Evolutionary conservation across 2,888 invertebrate genomes (phyloP), one percentile per base, ranked within the genome.

Genomic region (Meganola albula): DNA sequence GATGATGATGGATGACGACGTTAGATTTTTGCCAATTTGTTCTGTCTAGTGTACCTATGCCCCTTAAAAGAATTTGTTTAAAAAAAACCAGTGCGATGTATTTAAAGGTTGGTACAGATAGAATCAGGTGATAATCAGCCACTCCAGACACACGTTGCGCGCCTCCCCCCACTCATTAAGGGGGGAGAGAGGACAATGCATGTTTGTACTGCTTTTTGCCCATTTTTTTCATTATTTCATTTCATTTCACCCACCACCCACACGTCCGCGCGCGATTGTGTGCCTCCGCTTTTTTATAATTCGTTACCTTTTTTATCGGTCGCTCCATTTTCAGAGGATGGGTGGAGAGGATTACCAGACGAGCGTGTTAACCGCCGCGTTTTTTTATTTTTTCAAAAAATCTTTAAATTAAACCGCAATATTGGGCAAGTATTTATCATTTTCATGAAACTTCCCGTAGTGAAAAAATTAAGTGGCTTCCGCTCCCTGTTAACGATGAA

Each of bases 191-290:
- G 83, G 83, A 85, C 85, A 85, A 84, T 84, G 85, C 85, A 84
- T 85, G 84, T 84, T 84, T 84, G 85, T 83, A 71, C 80, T 84
- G 79, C 78, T 85, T 85, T 85, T 85, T 85, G 83, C 72, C 80
- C 84, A 84, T 85, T 85, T 85, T 84, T 84, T 85, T 83, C 85
- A 85, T 85, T 84, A 84, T 84, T 84, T 84, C 85, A 85, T 85
- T 84, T 84, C 84, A 85, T 85, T 84, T 83, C 84, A 69, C 83
- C 83, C 83, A 68, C 84, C 84, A 64, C 63, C 80, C 75, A 74
- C 83, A 78, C 83, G 79, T 82, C 78, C 83, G 79, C 84, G 80
- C 74, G 77, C 82, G 83, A 83, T 82, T 83, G 84, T 79, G 74
- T 70, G 79, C 79, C 78, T 74, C 74, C 79, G 73, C 70, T 82